These are phyloP conservation scores for Laothoe populi DNA, from an alignment of 2,888 invertebrate species.

Conservation along the genomic window DNA sequence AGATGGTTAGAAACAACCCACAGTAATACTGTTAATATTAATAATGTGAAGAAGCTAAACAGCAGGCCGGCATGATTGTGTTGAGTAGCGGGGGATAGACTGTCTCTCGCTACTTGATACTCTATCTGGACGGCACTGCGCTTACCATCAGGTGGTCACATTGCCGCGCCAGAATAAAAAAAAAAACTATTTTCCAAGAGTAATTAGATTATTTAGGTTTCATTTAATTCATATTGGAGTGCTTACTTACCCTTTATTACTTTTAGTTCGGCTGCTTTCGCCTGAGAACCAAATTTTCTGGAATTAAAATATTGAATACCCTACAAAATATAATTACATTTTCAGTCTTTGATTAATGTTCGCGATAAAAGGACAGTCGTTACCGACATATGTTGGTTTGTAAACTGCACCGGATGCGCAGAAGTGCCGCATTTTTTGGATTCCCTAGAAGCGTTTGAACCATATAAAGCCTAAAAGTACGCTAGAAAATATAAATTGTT, in stretches of 20 bases:
- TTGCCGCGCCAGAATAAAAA: too few relatives aligned
- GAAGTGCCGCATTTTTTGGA: constrained; percentile 33
- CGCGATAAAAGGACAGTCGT: constrained; percentile 34
- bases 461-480: neutral
- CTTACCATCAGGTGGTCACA: too few relatives aligned
- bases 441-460: neutral
- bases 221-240: neutral
- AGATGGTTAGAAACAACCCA: too few relatives aligned
- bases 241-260: neutral
- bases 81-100: too few relatives aligned
- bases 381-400: constrained; percentile 37
- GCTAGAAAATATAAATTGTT: neutral
- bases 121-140: too few relatives aligned
- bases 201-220: neutral
- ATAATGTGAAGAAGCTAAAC: too few relatives aligned
- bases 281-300: neutral
- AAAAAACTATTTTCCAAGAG: too few relatives aligned
- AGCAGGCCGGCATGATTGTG: too few relatives aligned
- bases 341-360: constrained; percentile 2
- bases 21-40: too few relatives aligned
- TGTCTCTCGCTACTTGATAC: too few relatives aligned
- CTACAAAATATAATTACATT: too few relatives aligned
- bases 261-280: neutral
- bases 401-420: constrained; percentile 41
- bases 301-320: too few relatives aligned